Base-by-base conservation (phyloP, 2,888 invertebrate species). In the Ornithoptera alexandrae region DNA sequence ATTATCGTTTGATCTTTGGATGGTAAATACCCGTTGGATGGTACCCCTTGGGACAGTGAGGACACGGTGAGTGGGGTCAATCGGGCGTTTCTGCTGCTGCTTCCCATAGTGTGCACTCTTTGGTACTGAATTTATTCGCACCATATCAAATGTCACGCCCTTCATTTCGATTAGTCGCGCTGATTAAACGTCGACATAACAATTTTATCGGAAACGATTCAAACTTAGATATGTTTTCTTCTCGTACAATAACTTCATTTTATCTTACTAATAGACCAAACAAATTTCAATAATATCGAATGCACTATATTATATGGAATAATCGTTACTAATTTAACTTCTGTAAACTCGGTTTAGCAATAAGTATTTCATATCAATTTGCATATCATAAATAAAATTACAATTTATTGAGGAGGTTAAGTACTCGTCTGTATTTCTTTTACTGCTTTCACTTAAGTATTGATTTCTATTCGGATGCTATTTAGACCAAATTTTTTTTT, bases 131-230 rank as follows among this genome's bases (percentile, higher is more conserved):
- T 80, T 80, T 78, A 75, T 80, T 79, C 78, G 76, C 74, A 75
- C 81, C 82, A 84, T 85, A 85, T 89, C 88, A 73, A 84, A 86
- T 89, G 80, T 85, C 87, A 84, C 85, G 83, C 85, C 84, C 79
- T 77, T 77, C 77, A 74, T 70, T 72, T 72, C 71, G 70, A 77
- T 76, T 74, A 72, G 74, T 70, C 64, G 61, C 72, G 71, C 72
- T 68, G 65, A 72, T 71, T 69, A 67, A 65, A 72, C 60, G 60
- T 61, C 67, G 60, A 70, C 59, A 42, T 74, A 73, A 75, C 69
- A 69, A 71, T 74, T 60, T 56, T 71, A 70, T 73, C 67, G 24
- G 60, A 70, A 65, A 60, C 5, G 50, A 50, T 18, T 15, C 17
- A 18, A 18, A 50, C 18, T 50, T 17, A 17, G 50, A 15, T 17